phyloP scores from a whole-genome alignment of 1,140 invertebrate genomes.

The Lanistes nyassanus region DNA sequence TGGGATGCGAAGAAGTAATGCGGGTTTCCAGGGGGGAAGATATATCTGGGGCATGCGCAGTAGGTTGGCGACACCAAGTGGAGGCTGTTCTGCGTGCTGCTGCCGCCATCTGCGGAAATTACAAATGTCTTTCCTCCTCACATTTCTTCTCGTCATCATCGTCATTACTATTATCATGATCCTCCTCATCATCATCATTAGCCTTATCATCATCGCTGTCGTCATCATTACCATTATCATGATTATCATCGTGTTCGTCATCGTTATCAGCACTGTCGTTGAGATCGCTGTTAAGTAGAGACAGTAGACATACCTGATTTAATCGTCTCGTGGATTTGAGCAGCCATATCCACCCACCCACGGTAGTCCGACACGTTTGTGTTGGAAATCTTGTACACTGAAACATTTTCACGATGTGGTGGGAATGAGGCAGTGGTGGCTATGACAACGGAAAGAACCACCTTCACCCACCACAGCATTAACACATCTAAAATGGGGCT shows the following conservation, averaged over 20 bases:
- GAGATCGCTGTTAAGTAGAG: neutral
- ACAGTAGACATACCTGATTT: neutral
- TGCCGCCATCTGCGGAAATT: neutral
- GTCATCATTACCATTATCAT: neutral
- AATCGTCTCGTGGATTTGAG: neutral
- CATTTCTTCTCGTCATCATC: too few species aligned
- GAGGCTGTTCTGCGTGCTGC: neutral
- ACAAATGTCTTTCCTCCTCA: too few species aligned
- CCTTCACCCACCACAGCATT: too few species aligned
- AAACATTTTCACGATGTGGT: neutral
- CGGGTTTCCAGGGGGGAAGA: neutral
- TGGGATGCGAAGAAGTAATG: constrained; percentile 14
- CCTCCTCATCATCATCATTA: neutral
- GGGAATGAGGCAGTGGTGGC: neutral
- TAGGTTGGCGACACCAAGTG: constrained; percentile 13
- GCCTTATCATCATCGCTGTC: neutral
- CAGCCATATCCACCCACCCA: constrained; percentile 14
- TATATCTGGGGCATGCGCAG: constrained; percentile 1
- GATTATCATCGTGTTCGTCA: neutral
- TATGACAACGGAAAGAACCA: too few species aligned
- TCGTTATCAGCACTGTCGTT: neutral
- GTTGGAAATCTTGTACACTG: constrained; percentile 13
- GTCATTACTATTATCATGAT: too few species aligned
- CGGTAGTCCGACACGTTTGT: neutral
- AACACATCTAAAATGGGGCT: too few species aligned